A percentile compares a stretch with the other conserved stretches of the same genome.
phyloP scores from a whole-genome alignment of 1,140 invertebrate species.

The Habropoda laboriosa region DNA sequence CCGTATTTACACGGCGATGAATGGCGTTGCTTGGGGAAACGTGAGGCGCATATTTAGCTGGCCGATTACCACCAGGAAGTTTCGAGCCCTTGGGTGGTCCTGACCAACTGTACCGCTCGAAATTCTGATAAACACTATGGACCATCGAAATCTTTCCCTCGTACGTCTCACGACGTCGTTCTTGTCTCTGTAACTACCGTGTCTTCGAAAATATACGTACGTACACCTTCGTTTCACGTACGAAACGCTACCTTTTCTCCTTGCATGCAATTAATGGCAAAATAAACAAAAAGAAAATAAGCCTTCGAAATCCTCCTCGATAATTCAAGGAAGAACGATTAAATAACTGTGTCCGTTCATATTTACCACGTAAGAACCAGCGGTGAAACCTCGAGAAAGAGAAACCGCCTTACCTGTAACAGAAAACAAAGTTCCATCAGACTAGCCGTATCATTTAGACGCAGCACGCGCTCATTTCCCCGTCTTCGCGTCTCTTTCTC shows the following conservation, averaged over 20 bases:
- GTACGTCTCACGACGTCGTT: too few relatives aligned
- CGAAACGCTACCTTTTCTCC: too few relatives aligned
- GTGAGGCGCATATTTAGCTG: constrained; percentile 47
- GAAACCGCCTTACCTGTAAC: constrained; percentile 40
- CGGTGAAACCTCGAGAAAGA: neutral
- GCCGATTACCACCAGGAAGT: constrained; percentile 50
- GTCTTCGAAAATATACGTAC: too few relatives aligned
- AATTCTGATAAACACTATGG: constrained; percentile 36
- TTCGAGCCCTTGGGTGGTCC: constrained; percentile 56
- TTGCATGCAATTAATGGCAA: too few relatives aligned
- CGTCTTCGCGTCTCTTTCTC: constrained; percentile 35
- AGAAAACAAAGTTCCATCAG: neutral
- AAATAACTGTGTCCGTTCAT: constrained; percentile 45
- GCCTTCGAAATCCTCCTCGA: too few relatives aligned
- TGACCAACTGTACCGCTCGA: constrained; percentile 20
- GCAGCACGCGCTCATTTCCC: neutral
- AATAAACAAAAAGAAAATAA: too few relatives aligned
- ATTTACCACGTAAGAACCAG: neutral
- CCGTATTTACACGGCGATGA: constrained; percentile 23
- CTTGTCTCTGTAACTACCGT: too few relatives aligned
- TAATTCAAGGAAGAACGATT: constrained; percentile 8
- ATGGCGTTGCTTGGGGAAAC: constrained; percentile 21
- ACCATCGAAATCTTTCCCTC: neutral
- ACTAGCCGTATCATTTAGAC: neutral
- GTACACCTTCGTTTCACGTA: too few relatives aligned